Percentiles rank a stretch among this genome's conserved stretches.
phyloP scores from a whole-genome alignment of 2,888 invertebrate genomes.

The Sylvicola cinctus region DNA sequence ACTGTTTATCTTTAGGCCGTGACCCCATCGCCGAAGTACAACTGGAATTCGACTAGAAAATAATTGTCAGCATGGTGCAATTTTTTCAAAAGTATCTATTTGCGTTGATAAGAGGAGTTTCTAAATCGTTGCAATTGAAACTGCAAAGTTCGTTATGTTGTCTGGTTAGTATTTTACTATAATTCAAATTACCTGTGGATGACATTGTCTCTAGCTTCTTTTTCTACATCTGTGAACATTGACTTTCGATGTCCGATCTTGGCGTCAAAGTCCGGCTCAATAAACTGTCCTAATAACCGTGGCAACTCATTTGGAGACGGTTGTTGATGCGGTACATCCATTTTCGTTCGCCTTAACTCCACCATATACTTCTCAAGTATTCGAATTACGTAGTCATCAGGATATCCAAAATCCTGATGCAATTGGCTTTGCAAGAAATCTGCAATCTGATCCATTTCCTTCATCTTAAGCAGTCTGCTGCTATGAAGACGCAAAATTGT shows the following conservation, averaged over 20 bases:
- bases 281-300: conserved; percentile 57
- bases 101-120: no score
- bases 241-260: conserved; percentile 53
- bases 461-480: conserved; percentile 47
- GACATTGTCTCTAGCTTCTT: conserved; percentile 46
- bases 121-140: no score
- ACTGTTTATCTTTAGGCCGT: no score
- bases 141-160: no score
- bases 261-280: conserved; percentile 49
- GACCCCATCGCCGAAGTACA: no score
- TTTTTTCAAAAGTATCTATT: no score
- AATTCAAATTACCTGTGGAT: no score
- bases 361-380: conserved; percentile 61
- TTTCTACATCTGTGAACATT: conserved; percentile 53
- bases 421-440: conserved; percentile 47
- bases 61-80: no score
- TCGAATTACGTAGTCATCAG: conserved; percentile 69
- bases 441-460: conserved; percentile 63
- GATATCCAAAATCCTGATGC: conserved; percentile 53
- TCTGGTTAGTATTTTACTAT: no score
- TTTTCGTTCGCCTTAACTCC: conserved; percentile 56
- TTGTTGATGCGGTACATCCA: conserved; percentile 60
- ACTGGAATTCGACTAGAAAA: no score
- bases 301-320: conserved; percentile 56
- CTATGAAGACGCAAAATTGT: conserved; percentile 79